phyloP scores from a whole-genome alignment of 2,113 vertebrate genomes.

The Xenotilapia longispinis region DNA sequence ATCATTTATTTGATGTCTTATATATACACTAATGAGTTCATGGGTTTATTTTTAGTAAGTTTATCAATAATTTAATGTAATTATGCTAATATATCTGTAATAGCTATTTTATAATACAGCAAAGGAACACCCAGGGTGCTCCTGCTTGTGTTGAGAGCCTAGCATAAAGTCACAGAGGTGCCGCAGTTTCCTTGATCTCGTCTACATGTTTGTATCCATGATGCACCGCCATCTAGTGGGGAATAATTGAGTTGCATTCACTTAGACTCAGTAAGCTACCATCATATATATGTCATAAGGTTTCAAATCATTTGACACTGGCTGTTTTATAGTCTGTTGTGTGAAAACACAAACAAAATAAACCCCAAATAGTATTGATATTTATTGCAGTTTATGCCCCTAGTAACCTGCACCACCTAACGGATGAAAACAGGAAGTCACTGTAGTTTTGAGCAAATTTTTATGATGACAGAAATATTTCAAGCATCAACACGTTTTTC shows the following conservation, averaged over 20 bases:
- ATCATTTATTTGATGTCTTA: neutral
- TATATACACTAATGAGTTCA: neutral
- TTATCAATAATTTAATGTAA: neutral
- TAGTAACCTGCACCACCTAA: neutral
- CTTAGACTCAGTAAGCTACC: neutral
- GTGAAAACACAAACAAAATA: neutral
- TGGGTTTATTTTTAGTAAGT: neutral
- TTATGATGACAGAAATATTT: neutral
- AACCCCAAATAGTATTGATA: neutral
- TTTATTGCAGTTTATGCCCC: neutral
- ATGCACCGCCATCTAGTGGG: neutral
- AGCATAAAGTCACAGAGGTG: neutral
- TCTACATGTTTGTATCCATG: neutral
- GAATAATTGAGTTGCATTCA: neutral
- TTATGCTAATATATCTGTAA: neutral
- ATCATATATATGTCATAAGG: neutral
- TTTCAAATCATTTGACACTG: neutral
- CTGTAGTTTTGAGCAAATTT: neutral
- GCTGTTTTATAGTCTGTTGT: neutral
- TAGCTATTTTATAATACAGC: neutral
- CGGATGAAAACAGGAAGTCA: rapidly evolving
- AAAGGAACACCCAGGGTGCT: neutral
- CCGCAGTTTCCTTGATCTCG: neutral
- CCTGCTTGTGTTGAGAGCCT: neutral
- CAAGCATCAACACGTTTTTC: neutral